A percentile compares a stretch with the other conserved stretches of the same genome.
Conservation (phyloP, 2,113 vertebrate genomes). For the Bubalus kerabau region DNA sequence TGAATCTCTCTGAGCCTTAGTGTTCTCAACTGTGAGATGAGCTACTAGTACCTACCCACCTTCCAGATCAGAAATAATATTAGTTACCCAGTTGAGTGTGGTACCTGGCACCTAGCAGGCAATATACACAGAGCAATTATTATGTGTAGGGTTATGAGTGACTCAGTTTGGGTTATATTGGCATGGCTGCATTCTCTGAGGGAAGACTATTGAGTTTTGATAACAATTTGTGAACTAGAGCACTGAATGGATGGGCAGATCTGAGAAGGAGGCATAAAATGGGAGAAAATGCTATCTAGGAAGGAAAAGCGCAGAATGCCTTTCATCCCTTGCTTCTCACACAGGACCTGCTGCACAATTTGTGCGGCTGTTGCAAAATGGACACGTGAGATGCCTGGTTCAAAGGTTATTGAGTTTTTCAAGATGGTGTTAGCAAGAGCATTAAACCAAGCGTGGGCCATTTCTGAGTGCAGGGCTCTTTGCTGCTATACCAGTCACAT, state of each 20-base stretch:
- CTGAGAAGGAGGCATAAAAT: not conserved
- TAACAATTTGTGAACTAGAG: not conserved
- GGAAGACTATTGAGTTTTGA: not conserved
- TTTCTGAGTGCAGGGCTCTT: not conserved
- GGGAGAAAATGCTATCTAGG: not conserved
- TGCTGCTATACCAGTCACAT: not conserved
- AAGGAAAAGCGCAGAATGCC: not conserved
- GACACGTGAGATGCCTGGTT: not conserved
- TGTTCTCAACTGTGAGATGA: not conserved
- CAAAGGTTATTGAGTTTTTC: not conserved
- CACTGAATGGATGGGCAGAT: not conserved
- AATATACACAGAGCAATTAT: not conserved
- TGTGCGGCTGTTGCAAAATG: not conserved
- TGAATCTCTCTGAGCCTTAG: not conserved
- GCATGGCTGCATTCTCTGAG: not conserved
- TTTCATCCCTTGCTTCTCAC: not conserved
- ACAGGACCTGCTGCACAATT: not conserved
- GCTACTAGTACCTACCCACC: not conserved
- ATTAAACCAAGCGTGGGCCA: rapidly evolving
- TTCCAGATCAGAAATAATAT: not conserved
- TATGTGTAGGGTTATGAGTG: not conserved
- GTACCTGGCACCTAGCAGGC: not conserved
- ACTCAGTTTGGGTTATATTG: not conserved
- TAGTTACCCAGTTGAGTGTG: not conserved
- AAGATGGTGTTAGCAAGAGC: not conserved